Percentiles rank a stretch among this genome's conserved stretches.
Conservation (phyloP, 1,140 invertebrate genomes). For the Asbolus verrucosus region DNA sequence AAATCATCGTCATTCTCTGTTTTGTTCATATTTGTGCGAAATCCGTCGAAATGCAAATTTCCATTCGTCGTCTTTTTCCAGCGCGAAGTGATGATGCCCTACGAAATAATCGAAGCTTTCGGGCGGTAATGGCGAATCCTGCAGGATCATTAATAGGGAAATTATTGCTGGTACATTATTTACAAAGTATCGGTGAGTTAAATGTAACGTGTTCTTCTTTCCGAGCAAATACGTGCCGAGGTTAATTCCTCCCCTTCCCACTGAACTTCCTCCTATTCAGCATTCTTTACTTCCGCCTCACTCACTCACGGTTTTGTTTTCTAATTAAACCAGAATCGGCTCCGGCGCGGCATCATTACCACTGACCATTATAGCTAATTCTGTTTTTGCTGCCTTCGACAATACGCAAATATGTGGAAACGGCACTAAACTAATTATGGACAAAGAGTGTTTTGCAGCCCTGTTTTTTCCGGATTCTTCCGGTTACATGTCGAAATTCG, state of each 20-base stretch:
- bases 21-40: no score
- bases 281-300: slow-evolving; percentile 48
- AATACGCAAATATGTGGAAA: slow-evolving; percentile 28
- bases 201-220: slow-evolving; percentile 53
- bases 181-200: slow-evolving; percentile 51
- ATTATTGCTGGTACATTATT: slow-evolving; percentile 52
- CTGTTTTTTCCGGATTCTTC: no score
- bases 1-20: no score
- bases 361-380: slow-evolving; percentile 27
- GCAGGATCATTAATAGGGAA: slow-evolving; percentile 45
- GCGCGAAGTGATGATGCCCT: no score
- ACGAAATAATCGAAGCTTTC: no score
- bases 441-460: not conserved
- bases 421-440: slow-evolving; percentile 11
- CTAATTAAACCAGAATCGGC: slow-evolving; percentile 41
- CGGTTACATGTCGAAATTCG: not conserved
- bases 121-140: not conserved
- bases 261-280: slow-evolving; percentile 46
- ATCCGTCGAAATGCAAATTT: no score
- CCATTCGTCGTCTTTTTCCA: no score
- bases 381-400: slow-evolving; percentile 13
- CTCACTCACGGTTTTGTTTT: slow-evolving; percentile 45
- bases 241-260: slow-evolving; percentile 44
- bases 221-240: slow-evolving; percentile 42
- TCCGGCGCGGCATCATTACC: slow-evolving; percentile 12